phyloP scores from a whole-genome alignment of 2,888 invertebrate species.

The Apotomis betuletana region DNA sequence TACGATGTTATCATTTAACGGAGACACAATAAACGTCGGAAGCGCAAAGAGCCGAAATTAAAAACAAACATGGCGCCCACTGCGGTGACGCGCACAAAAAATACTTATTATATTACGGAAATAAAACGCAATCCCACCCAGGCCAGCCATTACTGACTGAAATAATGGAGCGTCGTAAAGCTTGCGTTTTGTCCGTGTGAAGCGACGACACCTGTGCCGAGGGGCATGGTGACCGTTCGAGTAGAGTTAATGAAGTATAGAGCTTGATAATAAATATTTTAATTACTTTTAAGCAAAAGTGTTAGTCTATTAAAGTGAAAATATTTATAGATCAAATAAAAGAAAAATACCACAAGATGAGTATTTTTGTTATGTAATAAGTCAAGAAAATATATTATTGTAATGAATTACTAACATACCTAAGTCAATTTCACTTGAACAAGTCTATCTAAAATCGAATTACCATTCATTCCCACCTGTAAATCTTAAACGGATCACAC shows the following conservation, averaged over 20 bases:
- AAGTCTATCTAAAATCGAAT: no score
- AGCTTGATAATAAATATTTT: slow-evolving; percentile 42
- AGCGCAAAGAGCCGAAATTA: slow-evolving; percentile 36
- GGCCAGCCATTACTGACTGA: slow-evolving; percentile 62
- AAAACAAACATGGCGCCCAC: slow-evolving; percentile 38
- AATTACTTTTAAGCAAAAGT: not conserved
- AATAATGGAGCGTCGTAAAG: slow-evolving; percentile 76
- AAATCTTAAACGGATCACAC: no score
- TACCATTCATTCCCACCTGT: no score
- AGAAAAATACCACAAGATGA: no score
- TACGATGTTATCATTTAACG: slow-evolving; percentile 24
- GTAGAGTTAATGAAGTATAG: slow-evolving; percentile 48
- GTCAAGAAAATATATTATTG: no score
- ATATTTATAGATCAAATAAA: no score
- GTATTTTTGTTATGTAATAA: no score
- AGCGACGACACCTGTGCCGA: slow-evolving; percentile 76
- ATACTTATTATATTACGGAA: slow-evolving; percentile 40
- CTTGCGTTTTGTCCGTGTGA: slow-evolving; percentile 70
- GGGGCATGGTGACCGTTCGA: slow-evolving; percentile 49
- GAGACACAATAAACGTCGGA: slow-evolving; percentile 15
- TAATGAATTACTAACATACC: no score
- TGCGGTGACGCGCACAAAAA: slow-evolving; percentile 36
- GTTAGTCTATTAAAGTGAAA: no score
- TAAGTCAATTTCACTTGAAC: no score
- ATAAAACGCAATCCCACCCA: slow-evolving; percentile 37